phyloP scores from a whole-genome alignment of 2,797 vertebrate genomes.

The Liparis tanakae region DNA sequence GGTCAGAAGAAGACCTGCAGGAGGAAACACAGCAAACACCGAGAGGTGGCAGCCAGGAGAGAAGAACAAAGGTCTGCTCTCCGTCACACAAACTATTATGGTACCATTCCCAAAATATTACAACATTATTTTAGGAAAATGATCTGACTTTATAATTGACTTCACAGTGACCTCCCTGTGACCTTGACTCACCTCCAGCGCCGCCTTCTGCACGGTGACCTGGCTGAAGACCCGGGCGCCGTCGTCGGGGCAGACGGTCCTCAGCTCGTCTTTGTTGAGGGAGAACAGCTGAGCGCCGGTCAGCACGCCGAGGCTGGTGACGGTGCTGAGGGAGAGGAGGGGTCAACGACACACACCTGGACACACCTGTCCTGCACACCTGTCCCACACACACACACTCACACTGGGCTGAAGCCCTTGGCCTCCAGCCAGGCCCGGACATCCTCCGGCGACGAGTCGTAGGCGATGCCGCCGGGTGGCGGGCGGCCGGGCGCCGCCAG shows the following conservation, averaged over 20 bases:
- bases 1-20: constrained; percentile 88
- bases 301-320: constrained; percentile 93
- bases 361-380: too few relatives aligned
- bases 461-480: constrained; percentile 85
- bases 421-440: constrained; percentile 90
- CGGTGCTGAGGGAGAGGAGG: constrained; percentile 81
- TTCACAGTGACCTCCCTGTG: background rate
- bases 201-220: constrained; percentile 94
- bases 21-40: constrained; percentile 76
- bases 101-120: too few relatives aligned
- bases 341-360: background rate
- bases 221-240: constrained; percentile 94
- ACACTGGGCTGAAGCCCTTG: constrained; percentile 95
- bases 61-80: too few relatives aligned
- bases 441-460: constrained; percentile 88
- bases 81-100: too few relatives aligned
- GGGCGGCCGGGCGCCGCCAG: constrained; percentile 79
- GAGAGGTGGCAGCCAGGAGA: constrained; percentile 72
- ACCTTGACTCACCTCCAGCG: constrained; percentile 87
- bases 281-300: constrained; percentile 97
- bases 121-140: too few relatives aligned
- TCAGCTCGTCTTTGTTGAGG: constrained; percentile 97
- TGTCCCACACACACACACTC: constrained; percentile 37
- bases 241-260: constrained; percentile 92
- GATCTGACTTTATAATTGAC: background rate